These are phyloP conservation scores for Helostoma temminkii DNA, from an alignment of 2,797 vertebrate genomes.

Conservation along the genomic window DNA sequence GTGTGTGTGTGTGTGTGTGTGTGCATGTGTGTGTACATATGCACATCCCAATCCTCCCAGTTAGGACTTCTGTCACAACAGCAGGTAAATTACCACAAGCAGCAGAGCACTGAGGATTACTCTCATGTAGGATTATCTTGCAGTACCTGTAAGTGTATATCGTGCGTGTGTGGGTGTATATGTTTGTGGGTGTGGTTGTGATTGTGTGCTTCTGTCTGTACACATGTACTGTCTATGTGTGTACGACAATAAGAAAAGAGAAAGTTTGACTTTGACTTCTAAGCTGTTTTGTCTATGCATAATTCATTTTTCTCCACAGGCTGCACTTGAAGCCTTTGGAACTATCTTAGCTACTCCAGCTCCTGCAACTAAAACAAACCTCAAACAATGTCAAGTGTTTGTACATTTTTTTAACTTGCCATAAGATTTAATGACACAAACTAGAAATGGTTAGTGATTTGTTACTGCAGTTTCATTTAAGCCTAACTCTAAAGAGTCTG, in stretches of 20 bases:
- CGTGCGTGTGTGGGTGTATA: slow-evolving; percentile 23
- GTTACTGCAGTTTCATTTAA: slow-evolving; percentile 12
- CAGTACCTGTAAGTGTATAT: slow-evolving; percentile 44
- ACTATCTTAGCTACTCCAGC: slow-evolving; percentile 52
- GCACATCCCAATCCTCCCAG: slow-evolving; percentile 56
- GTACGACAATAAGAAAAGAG: slow-evolving; percentile 63
- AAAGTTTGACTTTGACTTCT: slow-evolving; percentile 71
- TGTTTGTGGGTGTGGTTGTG: slow-evolving; percentile 29
- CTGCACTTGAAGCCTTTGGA: slow-evolving; percentile 61
- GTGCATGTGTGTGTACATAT: slow-evolving; percentile 30
- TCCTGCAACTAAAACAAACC: slow-evolving; percentile 56
- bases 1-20: slow-evolving; percentile 6
- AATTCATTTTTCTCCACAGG: slow-evolving; percentile 65
- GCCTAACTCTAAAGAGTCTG: neutral
- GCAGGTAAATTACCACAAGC: slow-evolving; percentile 76
- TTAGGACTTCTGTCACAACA: slow-evolving; percentile 71
- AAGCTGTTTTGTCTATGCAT: slow-evolving; percentile 74
- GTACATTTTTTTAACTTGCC: slow-evolving; percentile 23
- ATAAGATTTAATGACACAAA: slow-evolving; percentile 29
- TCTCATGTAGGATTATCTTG: slow-evolving; percentile 77
- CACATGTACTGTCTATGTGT: slow-evolving; percentile 62
- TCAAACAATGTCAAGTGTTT: slow-evolving; percentile 27
- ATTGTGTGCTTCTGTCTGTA: slow-evolving; percentile 60
- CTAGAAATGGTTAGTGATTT: slow-evolving; percentile 6
- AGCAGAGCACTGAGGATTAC: slow-evolving; percentile 82